Base-by-base conservation (phyloP, 2,113 vertebrate species). In the Labeo catla region DNA sequence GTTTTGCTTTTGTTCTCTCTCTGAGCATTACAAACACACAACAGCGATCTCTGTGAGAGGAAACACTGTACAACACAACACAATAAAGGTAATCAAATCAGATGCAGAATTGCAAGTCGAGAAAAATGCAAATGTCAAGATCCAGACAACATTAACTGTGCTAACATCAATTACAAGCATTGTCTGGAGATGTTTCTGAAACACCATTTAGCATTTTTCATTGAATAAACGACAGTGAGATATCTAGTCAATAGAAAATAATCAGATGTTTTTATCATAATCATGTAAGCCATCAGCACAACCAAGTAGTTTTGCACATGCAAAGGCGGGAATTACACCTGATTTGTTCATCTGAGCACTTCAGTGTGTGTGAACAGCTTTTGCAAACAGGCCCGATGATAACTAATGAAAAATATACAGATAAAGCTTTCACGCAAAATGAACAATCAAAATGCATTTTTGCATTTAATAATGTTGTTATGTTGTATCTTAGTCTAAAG, bases 1-100 rank as follows among this genome's bases (percentile, higher is more conserved):
- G 28, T 28, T 28, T 28, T 77, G 76, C 76, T 77, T 77, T 77
- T 52, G 76, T 77, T 77, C 76, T 77, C 8, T 76, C 73, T 52
- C 47, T 77, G 76, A 54, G 76, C 76, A 77, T 54, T 77, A 77
- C n/a, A 5, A 77, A 77, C 49, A 7, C 74, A 54, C 74, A 77
- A 59, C 57, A 59, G 57, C 7, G 19, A 59, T 59, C 57, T 59
- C 57, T 21, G 54, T 59, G 57, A 61, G 57, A 61, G 57, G 57
- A 61, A 61, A 61, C 19, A 61, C 57, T 61, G 57, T 50, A 77
- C 50, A 16, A 36, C 49, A 77, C 76, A 52, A 77, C 76, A 77
- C 50, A 28, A 36, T 19, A 36, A 77, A 34, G 15, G 0, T 54
- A 50, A 50, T 54, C 13, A 10, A 16, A 13, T 52, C 49, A 76